Conservation (phyloP, 2,797 vertebrate species). For the Pseudochromis fuscus region DNA sequence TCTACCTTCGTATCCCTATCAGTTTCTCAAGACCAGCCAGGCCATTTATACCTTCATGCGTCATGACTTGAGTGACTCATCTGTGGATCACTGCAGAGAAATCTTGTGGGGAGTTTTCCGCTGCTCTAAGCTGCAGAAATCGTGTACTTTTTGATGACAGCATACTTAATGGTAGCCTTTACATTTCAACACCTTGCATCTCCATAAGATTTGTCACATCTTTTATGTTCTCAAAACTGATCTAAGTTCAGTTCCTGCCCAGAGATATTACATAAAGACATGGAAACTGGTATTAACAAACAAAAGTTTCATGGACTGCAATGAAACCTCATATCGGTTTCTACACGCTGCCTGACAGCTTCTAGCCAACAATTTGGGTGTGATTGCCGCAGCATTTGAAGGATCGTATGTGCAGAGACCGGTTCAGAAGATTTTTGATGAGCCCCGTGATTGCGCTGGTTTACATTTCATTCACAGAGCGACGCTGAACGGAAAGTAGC, state of each 20-base stretch:
- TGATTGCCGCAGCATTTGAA: slow-evolving; percentile 60
- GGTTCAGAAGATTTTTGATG: slow-evolving; percentile 71
- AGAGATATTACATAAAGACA: not conserved
- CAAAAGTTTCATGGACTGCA: slow-evolving; percentile 24
- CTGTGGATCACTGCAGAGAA: slow-evolving; percentile 51
- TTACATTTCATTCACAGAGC: slow-evolving; percentile 77
- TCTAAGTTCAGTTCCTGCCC: not conserved
- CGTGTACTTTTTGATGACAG: slow-evolving; percentile 65
- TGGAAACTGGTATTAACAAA: slow-evolving; percentile 28
- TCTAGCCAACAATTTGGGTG: slow-evolving; percentile 57
- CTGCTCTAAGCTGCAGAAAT: slow-evolving; percentile 47
- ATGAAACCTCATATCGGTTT: slow-evolving; percentile 32
- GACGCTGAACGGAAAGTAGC: slow-evolving; percentile 69
- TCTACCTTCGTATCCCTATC: slow-evolving; percentile 23
- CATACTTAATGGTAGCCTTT: slow-evolving; percentile 29
- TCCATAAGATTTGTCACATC: not conserved
- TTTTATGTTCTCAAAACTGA: slow-evolving; percentile 14
- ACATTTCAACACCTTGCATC: slow-evolving; percentile 38
- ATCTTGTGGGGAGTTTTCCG: slow-evolving; percentile 61
- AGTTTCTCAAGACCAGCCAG: slow-evolving; percentile 59
- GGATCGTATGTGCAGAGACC: slow-evolving; percentile 46
- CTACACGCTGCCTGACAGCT: slow-evolving; percentile 44
- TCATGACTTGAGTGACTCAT: slow-evolving; percentile 72
- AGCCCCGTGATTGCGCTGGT: slow-evolving; percentile 78
- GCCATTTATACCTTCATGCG: slow-evolving; percentile 59